Conservation (phyloP, 2,888 invertebrate genomes). For the Tricholauxania praeusta region DNA sequence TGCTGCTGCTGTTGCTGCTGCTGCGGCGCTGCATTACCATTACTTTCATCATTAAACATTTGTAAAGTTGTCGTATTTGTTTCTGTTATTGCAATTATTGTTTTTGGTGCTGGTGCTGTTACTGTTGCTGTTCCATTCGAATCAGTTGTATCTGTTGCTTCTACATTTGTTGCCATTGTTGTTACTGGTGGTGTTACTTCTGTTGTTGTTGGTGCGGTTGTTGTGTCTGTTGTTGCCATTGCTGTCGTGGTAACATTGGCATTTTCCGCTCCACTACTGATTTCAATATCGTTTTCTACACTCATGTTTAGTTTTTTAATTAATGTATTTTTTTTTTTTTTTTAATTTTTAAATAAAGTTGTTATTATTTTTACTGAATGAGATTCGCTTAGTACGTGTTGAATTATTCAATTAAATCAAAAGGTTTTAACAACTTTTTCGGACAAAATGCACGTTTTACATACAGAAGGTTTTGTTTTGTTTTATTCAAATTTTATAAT, state of each 20-base stretch:
- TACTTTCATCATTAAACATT: slow-evolving; percentile 50
- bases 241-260: slow-evolving; percentile 40
- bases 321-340: slow-evolving; percentile 28
- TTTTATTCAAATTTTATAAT: not conserved
- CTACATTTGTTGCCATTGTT: slow-evolving; percentile 5
- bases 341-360: slow-evolving; percentile 11
- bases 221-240: slow-evolving; percentile 27
- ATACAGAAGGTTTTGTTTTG: not conserved
- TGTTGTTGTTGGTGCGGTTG: slow-evolving; percentile 23
- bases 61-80: slow-evolving; percentile 13
- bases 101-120: slow-evolving; percentile 43
- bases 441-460: not conserved
- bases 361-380: slow-evolving; percentile 16
- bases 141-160: slow-evolving; percentile 16
- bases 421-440: not conserved
- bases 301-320: slow-evolving; percentile 42
- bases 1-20: slow-evolving; percentile 46
- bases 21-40: slow-evolving; percentile 40
- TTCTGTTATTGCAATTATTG: slow-evolving; percentile 38
- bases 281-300: slow-evolving; percentile 46
- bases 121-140: not conserved
- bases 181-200: not conserved
- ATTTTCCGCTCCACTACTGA: slow-evolving; percentile 47
- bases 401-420: not conserved
- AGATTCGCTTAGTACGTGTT: slow-evolving; percentile 8